phyloP scores from a whole-genome alignment of 2,888 invertebrate species.

The Luperina testacea region DNA sequence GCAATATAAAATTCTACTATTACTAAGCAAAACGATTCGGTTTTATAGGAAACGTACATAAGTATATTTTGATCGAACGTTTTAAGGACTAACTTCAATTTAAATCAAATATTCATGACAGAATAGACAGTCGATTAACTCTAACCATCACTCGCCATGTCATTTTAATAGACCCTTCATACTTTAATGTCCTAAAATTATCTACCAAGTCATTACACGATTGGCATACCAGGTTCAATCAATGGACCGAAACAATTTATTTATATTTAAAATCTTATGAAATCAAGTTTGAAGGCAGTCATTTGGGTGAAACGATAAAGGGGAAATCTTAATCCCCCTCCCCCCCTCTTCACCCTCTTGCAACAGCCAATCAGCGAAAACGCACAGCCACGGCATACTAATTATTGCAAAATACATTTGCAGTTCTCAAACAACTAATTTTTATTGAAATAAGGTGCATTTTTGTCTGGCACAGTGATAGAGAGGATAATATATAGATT shows the following conservation, averaged over 20 bases:
- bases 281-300: conserved; percentile 81
- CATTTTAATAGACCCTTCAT: conserved; percentile 28
- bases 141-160: conserved; percentile 26
- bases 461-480: conserved; percentile 25
- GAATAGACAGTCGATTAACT: conserved; percentile 31
- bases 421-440: conserved; percentile 51
- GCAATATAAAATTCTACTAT: neutral
- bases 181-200: conserved; percentile 28
- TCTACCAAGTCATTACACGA: conserved; percentile 32
- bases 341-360: conserved; percentile 32
- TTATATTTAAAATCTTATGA: conserved; percentile 70
- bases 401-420: conserved; percentile 66
- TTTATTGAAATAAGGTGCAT: conserved; percentile 36
- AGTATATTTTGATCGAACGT: neutral
- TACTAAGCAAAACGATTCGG: neutral
- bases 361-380: conserved; percentile 84
- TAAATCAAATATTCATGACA: conserved; percentile 46
- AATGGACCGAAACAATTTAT: conserved; percentile 58
- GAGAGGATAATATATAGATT: conserved; percentile 45
- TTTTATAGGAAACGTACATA: neutral
- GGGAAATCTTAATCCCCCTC: conserved; percentile 78
- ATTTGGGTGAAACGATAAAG: conserved; percentile 82
- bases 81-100: conserved; percentile 23
- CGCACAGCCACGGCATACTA: conserved; percentile 82
- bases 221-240: conserved; percentile 17